phyloP scores from a whole-genome alignment of 2,888 invertebrate genomes.

The Arctia plantaginis region DNA sequence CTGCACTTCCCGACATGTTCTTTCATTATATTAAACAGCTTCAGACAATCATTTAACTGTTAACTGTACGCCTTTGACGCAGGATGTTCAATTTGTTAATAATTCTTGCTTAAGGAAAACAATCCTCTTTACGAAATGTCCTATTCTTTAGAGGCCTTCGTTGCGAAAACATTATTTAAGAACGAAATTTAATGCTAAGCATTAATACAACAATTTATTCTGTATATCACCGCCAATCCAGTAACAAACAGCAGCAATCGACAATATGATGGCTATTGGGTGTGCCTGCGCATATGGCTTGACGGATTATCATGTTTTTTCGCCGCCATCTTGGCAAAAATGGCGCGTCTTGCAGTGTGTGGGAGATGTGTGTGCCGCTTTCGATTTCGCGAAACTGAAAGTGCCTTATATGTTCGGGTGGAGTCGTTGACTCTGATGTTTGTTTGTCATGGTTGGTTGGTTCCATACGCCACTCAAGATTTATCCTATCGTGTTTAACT shows the following conservation, averaged over 20 bases:
- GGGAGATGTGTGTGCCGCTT: constrained; percentile 78
- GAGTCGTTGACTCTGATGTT: constrained; percentile 84
- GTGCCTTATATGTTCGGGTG: constrained; percentile 82
- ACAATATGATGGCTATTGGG: constrained; percentile 73
- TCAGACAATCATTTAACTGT: constrained; percentile 18
- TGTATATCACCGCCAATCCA: constrained; percentile 50
- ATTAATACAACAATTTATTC: not conserved
- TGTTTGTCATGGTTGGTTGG: constrained; percentile 83
- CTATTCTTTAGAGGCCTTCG: not conserved
- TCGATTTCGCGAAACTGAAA: constrained; percentile 85
- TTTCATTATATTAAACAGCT: constrained; percentile 21
- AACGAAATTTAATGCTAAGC: not conserved
- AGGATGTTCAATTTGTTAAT: not conserved
- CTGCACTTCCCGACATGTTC: constrained; percentile 61
- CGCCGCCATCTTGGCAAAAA: constrained; percentile 77
- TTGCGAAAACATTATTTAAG: not conserved
- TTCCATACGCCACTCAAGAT: constrained; percentile 62
- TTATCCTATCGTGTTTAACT: constrained; percentile 75
- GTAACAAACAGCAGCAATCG: constrained; percentile 59
- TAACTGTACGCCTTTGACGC: not conserved
- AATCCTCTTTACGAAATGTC: not conserved
- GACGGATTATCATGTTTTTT: constrained; percentile 79
- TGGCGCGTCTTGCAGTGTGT: constrained; percentile 69
- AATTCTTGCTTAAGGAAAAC: not conserved
- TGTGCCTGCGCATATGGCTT: constrained; percentile 67